phyloP scores from a whole-genome alignment of 2,888 invertebrate species.

The Corythucha ciliata region DNA sequence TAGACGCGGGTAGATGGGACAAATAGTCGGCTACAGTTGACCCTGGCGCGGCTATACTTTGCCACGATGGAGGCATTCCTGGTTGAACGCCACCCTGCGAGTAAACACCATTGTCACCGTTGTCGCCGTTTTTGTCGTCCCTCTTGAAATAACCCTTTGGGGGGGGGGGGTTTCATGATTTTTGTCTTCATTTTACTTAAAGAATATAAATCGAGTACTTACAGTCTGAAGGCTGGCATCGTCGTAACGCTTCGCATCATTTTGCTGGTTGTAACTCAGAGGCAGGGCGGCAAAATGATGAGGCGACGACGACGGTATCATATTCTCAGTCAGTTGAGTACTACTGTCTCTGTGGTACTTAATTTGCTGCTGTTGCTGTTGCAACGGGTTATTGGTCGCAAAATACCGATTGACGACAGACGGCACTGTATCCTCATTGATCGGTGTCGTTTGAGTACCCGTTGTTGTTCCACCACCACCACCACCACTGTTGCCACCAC shows the following conservation, averaged over 20 bases:
- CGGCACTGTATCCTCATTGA: conserved; percentile 28
- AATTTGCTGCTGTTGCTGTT: conserved; percentile 23
- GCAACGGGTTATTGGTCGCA: too few relatives aligned
- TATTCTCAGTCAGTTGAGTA: conserved; percentile 32
- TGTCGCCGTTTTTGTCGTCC: conserved; percentile 35
- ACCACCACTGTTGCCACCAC: conserved; percentile 19
- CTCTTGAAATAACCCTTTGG: too few relatives aligned
- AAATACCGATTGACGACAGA: too few relatives aligned
- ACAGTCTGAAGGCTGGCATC: conserved; percentile 39
- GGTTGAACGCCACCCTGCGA: too few relatives aligned
- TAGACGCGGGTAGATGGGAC: conserved; percentile 64
- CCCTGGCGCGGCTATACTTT: conserved; percentile 58
- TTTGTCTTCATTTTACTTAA: too few relatives aligned
- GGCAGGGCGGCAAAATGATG: conserved; percentile 31
- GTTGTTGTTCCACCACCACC: too few relatives aligned
- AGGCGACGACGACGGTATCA: conserved; percentile 29
- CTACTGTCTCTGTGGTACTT: conserved; percentile 34
- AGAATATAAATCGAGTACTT: too few relatives aligned
- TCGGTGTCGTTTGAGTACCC: conserved; percentile 26
- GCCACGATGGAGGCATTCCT: conserved; percentile 58
- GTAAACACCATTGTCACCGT: too few relatives aligned
- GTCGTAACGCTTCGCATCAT: conserved; percentile 44
- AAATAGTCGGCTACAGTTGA: conserved; percentile 78
- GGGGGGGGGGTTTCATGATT: too few relatives aligned
- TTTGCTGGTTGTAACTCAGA: conserved; percentile 32